phyloP scores from a whole-genome alignment of 2,113 vertebrate species.

The Oncorhynchus keta region DNA sequence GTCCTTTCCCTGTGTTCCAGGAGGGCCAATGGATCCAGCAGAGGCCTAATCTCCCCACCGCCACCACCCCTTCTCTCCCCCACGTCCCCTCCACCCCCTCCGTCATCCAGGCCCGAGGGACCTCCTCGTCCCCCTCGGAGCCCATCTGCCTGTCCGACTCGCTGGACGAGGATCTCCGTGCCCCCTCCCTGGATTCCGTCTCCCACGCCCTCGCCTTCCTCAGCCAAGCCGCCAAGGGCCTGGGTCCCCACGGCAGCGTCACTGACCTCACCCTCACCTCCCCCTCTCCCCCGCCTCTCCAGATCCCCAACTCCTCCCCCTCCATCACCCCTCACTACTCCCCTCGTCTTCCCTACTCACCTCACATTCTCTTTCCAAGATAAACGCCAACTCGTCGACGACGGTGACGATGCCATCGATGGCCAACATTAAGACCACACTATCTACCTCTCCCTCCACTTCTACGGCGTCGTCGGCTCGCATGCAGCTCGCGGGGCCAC shows the following conservation, averaged over 20 bases:
- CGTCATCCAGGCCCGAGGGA: constrained; percentile 55
- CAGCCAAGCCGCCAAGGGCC: constrained; percentile 83
- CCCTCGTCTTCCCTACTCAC: constrained; percentile 32
- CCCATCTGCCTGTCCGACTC: constrained; percentile 95
- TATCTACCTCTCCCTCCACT: constrained; percentile 44
- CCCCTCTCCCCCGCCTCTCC: constrained; percentile 71
- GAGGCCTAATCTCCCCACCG: constrained; percentile 33
- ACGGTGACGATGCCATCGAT: constrained; percentile 72
- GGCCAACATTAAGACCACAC: constrained; percentile 42
- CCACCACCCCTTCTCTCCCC: constrained; percentile 34
- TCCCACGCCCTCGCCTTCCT: constrained; percentile 89
- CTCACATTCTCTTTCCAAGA: constrained; percentile 56
- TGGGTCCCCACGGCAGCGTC: constrained; percentile 70
- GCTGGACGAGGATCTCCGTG: constrained; percentile 88
- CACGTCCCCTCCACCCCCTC: constrained; percentile 28
- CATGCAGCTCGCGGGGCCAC: constrained; percentile 80
- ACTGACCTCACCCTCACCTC: no score
- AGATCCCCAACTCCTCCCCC: constrained; percentile 71
- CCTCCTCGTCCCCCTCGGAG: constrained; percentile 70
- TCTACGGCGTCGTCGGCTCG: constrained; percentile 41
- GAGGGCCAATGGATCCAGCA: constrained; percentile 68
- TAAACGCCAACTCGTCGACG: constrained; percentile 30
- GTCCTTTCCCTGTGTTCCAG: constrained; percentile 34
- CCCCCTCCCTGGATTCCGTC: constrained; percentile 89
- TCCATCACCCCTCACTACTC: constrained; percentile 79